Percentiles rank a stretch among this genome's conserved stretches.
phyloP scores from a whole-genome alignment of 2,888 invertebrate species.

The Drosophila recens region DNA sequence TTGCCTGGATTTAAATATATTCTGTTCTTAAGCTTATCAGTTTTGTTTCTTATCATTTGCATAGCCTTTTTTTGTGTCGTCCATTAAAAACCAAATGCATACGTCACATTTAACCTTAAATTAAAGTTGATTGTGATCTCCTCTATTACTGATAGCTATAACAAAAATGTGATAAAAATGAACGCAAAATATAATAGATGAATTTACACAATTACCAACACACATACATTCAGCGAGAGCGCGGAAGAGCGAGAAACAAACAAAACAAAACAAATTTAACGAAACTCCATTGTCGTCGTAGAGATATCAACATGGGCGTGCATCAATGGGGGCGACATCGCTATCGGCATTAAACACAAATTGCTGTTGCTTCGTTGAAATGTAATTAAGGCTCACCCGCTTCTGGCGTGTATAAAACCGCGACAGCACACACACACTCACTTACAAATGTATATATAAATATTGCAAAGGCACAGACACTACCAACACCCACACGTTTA shows the following conservation, averaged over 20 bases:
- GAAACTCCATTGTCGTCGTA: constrained; percentile 68
- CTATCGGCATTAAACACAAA: constrained; percentile 52
- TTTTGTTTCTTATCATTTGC: constrained; percentile 29
- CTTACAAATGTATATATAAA: background rate
- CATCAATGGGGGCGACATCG: constrained; percentile 43
- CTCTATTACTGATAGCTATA: constrained; percentile 22
- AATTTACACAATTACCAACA: constrained; percentile 47
- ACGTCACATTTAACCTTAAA: constrained; percentile 7
- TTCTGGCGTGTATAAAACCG: constrained; percentile 57
- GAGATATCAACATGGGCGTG: constrained; percentile 70
- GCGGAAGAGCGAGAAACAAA: constrained; percentile 56
- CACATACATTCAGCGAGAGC: constrained; percentile 13
- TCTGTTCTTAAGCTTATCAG: constrained; percentile 20
- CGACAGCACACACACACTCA: constrained; percentile 23
- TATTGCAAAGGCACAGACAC: constrained; percentile 33
- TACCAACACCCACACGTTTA: constrained; percentile 35
- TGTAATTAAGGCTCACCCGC: constrained; percentile 77
- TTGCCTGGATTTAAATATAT: constrained; percentile 22
- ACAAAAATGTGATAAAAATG: constrained; percentile 42
- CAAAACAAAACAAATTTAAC: constrained; percentile 64
- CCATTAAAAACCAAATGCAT: background rate
- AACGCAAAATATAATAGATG: constrained; percentile 29
- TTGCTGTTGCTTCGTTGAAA: constrained; percentile 64
- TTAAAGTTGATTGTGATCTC: constrained; percentile 23
- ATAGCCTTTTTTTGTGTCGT: background rate